Percentiles rank a stretch among this genome's conserved stretches.
These are phyloP conservation scores for Calephelis nemesis DNA, from an alignment of 1,140 invertebrate species.

Conservation along the genomic window DNA sequence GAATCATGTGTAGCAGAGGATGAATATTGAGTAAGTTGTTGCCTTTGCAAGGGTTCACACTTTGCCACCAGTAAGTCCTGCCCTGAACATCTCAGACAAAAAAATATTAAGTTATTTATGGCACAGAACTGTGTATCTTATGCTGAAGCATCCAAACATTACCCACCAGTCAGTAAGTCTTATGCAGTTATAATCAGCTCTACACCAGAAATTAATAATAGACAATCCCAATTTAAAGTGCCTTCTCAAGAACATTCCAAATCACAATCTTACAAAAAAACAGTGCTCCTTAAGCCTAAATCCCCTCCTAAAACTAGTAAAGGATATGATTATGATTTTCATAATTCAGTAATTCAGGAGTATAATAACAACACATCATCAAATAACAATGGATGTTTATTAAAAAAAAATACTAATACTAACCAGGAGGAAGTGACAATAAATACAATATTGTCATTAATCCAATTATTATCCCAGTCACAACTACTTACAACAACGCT, in stretches of 20 bases:
- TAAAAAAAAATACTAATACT: not conserved
- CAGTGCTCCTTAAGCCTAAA: not conserved
- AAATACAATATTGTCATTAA: too few relatives aligned
- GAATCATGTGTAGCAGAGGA: not conserved
- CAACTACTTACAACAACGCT: not conserved
- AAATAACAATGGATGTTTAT: not conserved
- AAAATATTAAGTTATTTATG: too few relatives aligned
- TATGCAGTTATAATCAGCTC: not conserved
- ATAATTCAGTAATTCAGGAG: not conserved
- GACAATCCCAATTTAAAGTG: too few relatives aligned
- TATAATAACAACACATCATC: not conserved
- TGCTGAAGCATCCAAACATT: not conserved
- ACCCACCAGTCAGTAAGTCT: not conserved
- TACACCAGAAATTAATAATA: too few relatives aligned
- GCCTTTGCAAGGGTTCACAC: constrained; percentile 4
- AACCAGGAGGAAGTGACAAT: too few relatives aligned
- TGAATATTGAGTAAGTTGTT: not conserved
- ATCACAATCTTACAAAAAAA: not conserved
- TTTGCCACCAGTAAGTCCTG: not conserved
- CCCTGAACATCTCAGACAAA: not conserved
- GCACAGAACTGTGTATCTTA: too few relatives aligned
- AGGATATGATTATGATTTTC: constrained; percentile 2
- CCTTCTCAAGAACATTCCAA: not conserved
- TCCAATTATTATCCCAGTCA: too few relatives aligned
- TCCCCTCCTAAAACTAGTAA: not conserved